These are phyloP conservation scores for Anthophora plumipes DNA, from an alignment of 2,888 invertebrate genomes.

Conservation along the genomic window DNA sequence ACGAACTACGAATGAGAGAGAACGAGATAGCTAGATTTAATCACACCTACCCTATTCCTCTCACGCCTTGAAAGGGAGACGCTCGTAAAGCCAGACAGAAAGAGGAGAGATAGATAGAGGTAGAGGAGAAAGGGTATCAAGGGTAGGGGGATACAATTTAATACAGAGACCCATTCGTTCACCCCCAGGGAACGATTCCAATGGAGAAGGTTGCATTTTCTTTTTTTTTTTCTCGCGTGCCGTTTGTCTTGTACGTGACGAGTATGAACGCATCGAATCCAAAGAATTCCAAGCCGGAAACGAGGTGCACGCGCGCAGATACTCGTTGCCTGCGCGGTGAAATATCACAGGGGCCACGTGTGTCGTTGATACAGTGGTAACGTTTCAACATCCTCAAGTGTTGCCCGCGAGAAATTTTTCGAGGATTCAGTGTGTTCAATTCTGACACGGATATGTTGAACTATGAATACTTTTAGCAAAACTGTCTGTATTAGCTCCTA, in stretches of 20 bases:
- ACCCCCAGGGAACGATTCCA: constrained; percentile 51
- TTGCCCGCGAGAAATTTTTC: neutral
- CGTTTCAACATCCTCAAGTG: neutral
- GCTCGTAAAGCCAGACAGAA: constrained; percentile 45
- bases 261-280: constrained; percentile 59
- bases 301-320: constrained; percentile 21
- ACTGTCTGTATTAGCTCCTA: too few species aligned
- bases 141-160: constrained; percentile 61
- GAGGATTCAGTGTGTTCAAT: neutral
- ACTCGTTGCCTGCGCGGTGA: constrained; percentile 4
- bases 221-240: constrained; percentile 65
- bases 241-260: constrained; percentile 69
- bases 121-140: constrained; percentile 5
- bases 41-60: constrained; percentile 72
- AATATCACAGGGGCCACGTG: constrained; percentile 21
- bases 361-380: neutral
- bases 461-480: too few species aligned
- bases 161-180: constrained; percentile 67
- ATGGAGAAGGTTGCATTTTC: constrained; percentile 63
- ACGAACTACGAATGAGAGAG: constrained; percentile 20
- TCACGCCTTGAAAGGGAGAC: constrained; percentile 68
- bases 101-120: constrained; percentile 29
- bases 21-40: constrained; percentile 70
- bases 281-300: constrained; percentile 45
- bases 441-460: too few species aligned